These are phyloP conservation scores for Cyanoramphus novaezelandiae DNA, from an alignment of 2,113 vertebrate species.

Conservation along the genomic window DNA sequence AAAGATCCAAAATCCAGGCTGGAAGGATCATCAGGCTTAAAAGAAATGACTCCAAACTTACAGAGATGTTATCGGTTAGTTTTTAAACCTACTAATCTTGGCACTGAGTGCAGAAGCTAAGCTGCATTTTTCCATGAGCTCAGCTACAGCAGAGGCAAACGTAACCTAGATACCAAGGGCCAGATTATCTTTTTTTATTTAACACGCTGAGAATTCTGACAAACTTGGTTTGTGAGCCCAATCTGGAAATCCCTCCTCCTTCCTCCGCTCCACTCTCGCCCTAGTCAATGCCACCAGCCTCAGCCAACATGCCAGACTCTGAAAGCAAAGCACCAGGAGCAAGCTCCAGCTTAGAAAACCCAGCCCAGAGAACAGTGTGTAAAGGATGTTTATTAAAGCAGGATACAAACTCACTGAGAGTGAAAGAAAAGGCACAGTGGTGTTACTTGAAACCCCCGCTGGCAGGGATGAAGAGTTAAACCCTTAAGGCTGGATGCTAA, in stretches of 20 bases:
- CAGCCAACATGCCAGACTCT: neutral
- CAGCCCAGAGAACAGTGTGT: neutral
- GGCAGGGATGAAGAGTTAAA: neutral
- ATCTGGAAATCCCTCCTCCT: neutral
- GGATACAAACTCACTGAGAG: neutral
- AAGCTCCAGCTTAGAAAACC: neutral
- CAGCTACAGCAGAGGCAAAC: constrained; percentile 11
- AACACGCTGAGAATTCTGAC: neutral
- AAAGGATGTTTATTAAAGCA: neutral
- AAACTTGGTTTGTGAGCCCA: neutral
- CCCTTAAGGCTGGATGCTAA: neutral
- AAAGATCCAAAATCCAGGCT: constrained; percentile 30
- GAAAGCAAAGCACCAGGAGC: neutral
- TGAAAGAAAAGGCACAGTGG: neutral
- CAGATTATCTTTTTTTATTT: neutral
- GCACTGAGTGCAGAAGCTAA: constrained; percentile 25
- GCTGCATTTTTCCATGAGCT: constrained; percentile 66
- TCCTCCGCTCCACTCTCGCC: neutral
- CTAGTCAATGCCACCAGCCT: neutral
- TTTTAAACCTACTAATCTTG: constrained; percentile 54
- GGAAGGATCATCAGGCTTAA: constrained; percentile 18
- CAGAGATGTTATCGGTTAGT: constrained; percentile 55
- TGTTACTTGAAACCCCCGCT: neutral
- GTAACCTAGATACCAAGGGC: constrained; percentile 41
- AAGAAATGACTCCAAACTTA: constrained; percentile 23